Base-by-base conservation (phyloP, 2,113 vertebrate species). In the Aptenodytes forsteri region DNA sequence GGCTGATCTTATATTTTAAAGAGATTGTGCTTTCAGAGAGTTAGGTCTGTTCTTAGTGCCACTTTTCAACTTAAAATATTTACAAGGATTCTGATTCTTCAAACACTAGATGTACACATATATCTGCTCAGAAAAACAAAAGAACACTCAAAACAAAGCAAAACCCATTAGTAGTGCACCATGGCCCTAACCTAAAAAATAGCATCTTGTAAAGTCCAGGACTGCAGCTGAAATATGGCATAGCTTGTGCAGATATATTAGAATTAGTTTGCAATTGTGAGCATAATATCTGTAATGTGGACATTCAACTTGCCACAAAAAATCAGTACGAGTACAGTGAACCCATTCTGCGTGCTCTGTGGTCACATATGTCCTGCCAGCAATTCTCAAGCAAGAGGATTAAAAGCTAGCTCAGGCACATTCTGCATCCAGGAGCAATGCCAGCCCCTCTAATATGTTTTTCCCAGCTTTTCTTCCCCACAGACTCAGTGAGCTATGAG, bases 261-360 rank as follows among this genome's bases (percentile, higher is more conserved):
- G 55, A 77, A 58, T 3, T 32, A 36, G 25, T 65, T 55, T 85
- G 47, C 9, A 72, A 19, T 38, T 78, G 16, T 6, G 4, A 81
- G 9, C 1, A 0, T 44, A 40, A 46, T 25, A 70, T 49, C 40
- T 66, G 14, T 80, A 66, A 40, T 0, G 0, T 5, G 11, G 59
- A 44, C 9, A 5, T 72, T 36, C 8, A 52, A 5, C 34, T 58
- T 54, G 50, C 38, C 67, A 21, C 11, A 77, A 38, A 76, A 76
- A 70, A 12, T 36, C 44, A 19, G 19, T 11, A 15, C 17, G 71
- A 78, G 29, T 34, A 29, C 6, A 14, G 9, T 50, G 75, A 71
- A 30, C 1, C 5, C 1, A 30, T 40, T 79, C 36, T 55, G 25
- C 47, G 38, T 30, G 3, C 32, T 61, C 44, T 85, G 42, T 56